Evolutionary conservation across 2,888 invertebrate species (phyloP).

Genomic region (Plebejus anna): DNA sequence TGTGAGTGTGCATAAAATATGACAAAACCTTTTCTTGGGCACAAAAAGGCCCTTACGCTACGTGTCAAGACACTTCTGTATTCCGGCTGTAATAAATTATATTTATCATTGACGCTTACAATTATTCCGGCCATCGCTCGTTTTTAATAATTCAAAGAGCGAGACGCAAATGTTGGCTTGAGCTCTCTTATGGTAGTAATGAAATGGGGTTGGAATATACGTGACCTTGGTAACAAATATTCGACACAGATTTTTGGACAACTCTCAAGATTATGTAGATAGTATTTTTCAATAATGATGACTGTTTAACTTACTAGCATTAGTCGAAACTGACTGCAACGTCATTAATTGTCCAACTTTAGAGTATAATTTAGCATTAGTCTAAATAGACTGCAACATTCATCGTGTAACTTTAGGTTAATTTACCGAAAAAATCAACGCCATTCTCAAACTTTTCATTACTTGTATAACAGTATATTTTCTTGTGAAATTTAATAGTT

Average conservation of each 20-base stretch:
- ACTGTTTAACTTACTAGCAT: not conserved
- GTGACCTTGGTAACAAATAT: not conserved
- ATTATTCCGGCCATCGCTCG: conserved; percentile 34
- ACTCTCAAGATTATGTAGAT: not conserved
- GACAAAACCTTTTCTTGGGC: conserved; percentile 36
- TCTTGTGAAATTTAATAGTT: not conserved
- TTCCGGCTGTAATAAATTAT: conserved; percentile 38
- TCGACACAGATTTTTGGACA: not conserved
- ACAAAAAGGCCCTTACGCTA: conserved; percentile 36
- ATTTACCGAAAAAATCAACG: not conserved
- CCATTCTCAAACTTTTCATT: too few relatives aligned
- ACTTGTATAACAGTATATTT: too few relatives aligned
- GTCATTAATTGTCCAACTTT: not conserved
- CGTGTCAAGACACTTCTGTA: conserved; percentile 39
- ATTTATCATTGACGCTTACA: conserved; percentile 35
- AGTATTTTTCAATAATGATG: not conserved
- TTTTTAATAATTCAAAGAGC: conserved; percentile 38
- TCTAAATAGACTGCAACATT: not conserved
- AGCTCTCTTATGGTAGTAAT: conserved; percentile 20
- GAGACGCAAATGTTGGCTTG: conserved; percentile 32
- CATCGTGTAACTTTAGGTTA: not conserved
- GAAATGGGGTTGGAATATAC: not conserved
- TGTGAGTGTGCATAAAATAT: conserved; percentile 41
- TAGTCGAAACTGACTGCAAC: too few relatives aligned
- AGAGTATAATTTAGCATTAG: not conserved